Conservation (phyloP, 2,797 vertebrate species). For the Huso huso region DNA sequence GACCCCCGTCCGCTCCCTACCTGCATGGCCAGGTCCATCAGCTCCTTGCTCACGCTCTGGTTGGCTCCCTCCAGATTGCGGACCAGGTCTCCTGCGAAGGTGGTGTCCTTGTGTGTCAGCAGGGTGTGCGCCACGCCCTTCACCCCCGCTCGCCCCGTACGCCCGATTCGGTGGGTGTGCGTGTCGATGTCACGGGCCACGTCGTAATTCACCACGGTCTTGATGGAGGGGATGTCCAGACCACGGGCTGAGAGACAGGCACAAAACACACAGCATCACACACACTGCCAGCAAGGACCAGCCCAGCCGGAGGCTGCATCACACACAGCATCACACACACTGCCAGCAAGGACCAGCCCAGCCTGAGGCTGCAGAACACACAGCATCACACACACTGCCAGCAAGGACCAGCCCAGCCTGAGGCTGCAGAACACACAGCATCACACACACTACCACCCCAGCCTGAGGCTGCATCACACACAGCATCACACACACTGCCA, state of each 20-base stretch:
- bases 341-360: too few species aligned
- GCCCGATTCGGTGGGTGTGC: constrained; percentile 90
- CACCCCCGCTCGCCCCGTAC: constrained; percentile 90
- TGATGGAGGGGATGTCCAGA: constrained; percentile 95
- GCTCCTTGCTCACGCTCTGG: constrained; percentile 85
- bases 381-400: too few species aligned
- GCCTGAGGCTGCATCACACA: too few species aligned
- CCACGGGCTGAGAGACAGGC: constrained; percentile 69
- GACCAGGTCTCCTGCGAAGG: constrained; percentile 93
- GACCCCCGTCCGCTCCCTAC: constrained; percentile 39
- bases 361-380: too few species aligned
- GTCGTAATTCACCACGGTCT: constrained; percentile 94
- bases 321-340: too few species aligned
- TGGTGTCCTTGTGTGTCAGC: constrained; percentile 84
- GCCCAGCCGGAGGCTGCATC: neutral
- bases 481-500: neutral
- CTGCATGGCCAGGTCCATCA: constrained; percentile 97
- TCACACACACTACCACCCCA: too few species aligned
- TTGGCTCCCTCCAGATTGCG: constrained; percentile 96
- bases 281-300: too few species aligned
- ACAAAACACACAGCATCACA: constrained; percentile 9
- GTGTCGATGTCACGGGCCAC: constrained; percentile 96
- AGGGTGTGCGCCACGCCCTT: constrained; percentile 92
- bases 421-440: too few species aligned
- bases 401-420: too few species aligned